Conservation (phyloP, 2,888 invertebrate genomes). For the Drosophila diplacantha region DNA sequence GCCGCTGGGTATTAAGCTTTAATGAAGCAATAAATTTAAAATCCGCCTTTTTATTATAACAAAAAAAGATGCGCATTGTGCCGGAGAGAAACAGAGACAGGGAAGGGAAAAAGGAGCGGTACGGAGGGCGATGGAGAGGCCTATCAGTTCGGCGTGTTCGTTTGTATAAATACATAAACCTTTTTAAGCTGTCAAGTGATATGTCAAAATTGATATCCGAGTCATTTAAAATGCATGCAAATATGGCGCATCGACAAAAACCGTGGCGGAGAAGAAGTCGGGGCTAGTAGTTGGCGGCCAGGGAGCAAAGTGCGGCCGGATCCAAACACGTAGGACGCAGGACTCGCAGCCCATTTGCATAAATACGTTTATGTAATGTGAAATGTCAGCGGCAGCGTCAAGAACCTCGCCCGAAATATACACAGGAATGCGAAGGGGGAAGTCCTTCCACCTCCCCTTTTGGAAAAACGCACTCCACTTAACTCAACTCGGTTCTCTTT, state of each 20-base stretch:
- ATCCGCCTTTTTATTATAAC: conserved; percentile 58
- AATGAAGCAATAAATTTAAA: conserved; percentile 72
- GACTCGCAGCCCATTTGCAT: conserved; percentile 66
- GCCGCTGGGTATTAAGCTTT: conserved; percentile 65
- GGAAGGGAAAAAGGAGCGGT: not conserved
- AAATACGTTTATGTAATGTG: conserved; percentile 71
- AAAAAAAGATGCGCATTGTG: conserved; percentile 30
- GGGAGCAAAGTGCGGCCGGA: conserved; percentile 8
- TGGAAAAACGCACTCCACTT: conserved; percentile 49
- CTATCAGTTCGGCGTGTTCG: conserved; percentile 42
- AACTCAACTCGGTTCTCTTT: conserved; percentile 5
- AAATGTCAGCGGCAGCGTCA: conserved; percentile 69
- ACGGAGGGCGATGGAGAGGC: not conserved
- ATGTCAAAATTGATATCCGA: conserved; percentile 74
- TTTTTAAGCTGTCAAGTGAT: conserved; percentile 74
- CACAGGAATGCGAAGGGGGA: conserved; percentile 1
- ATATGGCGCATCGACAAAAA: conserved; percentile 59
- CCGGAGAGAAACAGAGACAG: not conserved
- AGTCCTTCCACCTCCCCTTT: conserved; percentile 37
- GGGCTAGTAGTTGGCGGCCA: conserved; percentile 16
- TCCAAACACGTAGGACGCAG: conserved; percentile 48
- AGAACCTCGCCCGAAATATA: conserved; percentile 38
- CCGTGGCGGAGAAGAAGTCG: conserved; percentile 4
- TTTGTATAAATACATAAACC: conserved; percentile 72
- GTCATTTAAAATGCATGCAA: conserved; percentile 74